phyloP scores from a whole-genome alignment of 2,113 vertebrate genomes.

The Uropsilus gracilis region DNA sequence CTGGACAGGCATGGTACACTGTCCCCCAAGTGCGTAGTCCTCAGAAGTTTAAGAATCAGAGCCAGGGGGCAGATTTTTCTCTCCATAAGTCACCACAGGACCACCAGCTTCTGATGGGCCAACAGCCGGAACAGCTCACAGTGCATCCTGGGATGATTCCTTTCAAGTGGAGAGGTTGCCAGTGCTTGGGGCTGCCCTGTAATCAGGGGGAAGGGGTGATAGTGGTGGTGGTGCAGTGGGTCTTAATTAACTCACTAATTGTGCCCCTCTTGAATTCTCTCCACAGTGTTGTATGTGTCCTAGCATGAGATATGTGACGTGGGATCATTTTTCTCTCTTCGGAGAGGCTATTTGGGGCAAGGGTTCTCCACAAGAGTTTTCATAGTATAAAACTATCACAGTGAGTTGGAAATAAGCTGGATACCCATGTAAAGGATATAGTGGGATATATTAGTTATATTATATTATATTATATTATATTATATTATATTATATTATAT shows the following conservation, averaged over 20 bases:
- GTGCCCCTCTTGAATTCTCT: not conserved
- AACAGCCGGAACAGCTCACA: not conserved
- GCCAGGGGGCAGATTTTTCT: not conserved
- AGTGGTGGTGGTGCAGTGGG: not conserved
- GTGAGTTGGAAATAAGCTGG: conserved; percentile 5
- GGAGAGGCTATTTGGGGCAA: not conserved
- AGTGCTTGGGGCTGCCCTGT: not conserved
- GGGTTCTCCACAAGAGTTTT: not conserved
- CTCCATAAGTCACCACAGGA: conserved; percentile 40
- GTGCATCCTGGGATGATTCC: not conserved
- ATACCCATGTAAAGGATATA: not conserved
- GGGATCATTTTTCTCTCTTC: not conserved
- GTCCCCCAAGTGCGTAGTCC: not conserved
- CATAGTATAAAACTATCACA: not conserved
- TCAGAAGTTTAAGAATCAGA: conserved; percentile 49
- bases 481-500: too few relatives aligned
- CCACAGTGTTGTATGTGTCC: not conserved
- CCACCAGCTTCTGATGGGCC: conserved; percentile 2
- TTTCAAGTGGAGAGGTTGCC: not conserved
- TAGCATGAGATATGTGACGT: not conserved
- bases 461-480: too few relatives aligned
- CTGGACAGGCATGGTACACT: not conserved
- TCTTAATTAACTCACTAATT: conserved; percentile 59
- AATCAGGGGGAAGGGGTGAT: too few relatives aligned
- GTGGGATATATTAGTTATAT: not conserved